Percentiles rank a stretch among this genome's conserved stretches.
Conservation (phyloP, 1,140 invertebrate species). For the Papilio polytes region DNA sequence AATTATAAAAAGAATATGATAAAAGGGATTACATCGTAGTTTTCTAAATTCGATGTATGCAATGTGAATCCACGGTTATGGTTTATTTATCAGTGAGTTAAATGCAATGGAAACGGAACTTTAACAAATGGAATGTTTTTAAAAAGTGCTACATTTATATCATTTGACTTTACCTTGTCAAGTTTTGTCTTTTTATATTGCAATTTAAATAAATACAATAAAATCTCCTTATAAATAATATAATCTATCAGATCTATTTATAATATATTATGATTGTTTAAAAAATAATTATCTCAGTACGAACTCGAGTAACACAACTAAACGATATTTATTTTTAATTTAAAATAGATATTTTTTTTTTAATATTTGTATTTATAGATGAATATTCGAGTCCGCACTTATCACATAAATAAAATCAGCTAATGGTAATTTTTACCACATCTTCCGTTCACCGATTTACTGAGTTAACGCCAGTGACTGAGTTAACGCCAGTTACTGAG, state of each 20-base stretch:
- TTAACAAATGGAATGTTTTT: background rate
- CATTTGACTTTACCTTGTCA: background rate
- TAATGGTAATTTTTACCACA: slow-evolving; percentile 3
- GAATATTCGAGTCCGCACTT: background rate
- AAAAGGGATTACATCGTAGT: too few relatives aligned
- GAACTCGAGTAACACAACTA: background rate
- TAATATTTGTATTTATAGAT: background rate
- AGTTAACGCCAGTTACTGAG: background rate
- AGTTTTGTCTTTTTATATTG: background rate
- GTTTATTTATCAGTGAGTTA: too few relatives aligned
- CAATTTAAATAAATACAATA: background rate
- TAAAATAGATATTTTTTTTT: background rate
- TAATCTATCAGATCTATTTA: background rate
- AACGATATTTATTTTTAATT: background rate
- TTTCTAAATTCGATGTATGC: too few relatives aligned
- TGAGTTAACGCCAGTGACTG: background rate
- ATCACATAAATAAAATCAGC: slow-evolving; percentile 12
- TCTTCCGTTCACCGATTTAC: background rate
- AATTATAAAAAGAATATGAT: too few relatives aligned
- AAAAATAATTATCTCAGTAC: background rate
- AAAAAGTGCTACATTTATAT: background rate
- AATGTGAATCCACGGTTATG: too few relatives aligned
- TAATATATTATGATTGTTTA: background rate
- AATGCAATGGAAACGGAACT: too few relatives aligned
- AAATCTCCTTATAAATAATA: background rate